Conservation (phyloP, 2,113 vertebrate species). For the Hucho hucho region DNA sequence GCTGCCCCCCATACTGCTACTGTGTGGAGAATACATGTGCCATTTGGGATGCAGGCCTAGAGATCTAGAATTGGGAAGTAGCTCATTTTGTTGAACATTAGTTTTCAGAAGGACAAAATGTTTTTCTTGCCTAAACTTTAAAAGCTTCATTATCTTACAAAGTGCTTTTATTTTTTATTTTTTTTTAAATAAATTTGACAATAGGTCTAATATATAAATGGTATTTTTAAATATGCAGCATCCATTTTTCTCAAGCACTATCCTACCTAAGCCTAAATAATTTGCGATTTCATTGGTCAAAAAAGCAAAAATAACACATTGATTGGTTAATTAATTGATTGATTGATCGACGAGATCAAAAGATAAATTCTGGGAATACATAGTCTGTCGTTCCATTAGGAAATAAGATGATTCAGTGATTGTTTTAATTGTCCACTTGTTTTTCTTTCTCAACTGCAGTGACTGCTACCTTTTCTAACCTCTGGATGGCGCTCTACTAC, state of each 20-base stretch:
- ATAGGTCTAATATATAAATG: background rate
- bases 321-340: background rate
- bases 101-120: slow-evolving; percentile 9
- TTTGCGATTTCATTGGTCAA: slow-evolving; percentile 19
- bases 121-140: background rate
- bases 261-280: slow-evolving; percentile 6
- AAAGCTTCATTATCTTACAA: slow-evolving; percentile 45
- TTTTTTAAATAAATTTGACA: slow-evolving; percentile 7
- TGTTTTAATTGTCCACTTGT: background rate
- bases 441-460: slow-evolving; percentile 38
- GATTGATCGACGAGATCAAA: slow-evolving; percentile 12
- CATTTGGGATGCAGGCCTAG: background rate
- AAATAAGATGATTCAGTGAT: background rate
- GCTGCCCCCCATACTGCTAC: too few species aligned
- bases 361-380: background rate
- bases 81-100: slow-evolving; percentile 17
- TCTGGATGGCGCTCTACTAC: slow-evolving; percentile 57
- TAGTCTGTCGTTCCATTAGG: background rate
- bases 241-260: slow-evolving; percentile 43
- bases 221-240: slow-evolving; percentile 31
- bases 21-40: background rate
- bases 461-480: slow-evolving; percentile 52
- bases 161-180: slow-evolving; percentile 36
- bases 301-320: background rate
- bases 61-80: slow-evolving; percentile 22